Conservation (phyloP, 2,888 invertebrate genomes). For the Eledona agricola region DNA sequence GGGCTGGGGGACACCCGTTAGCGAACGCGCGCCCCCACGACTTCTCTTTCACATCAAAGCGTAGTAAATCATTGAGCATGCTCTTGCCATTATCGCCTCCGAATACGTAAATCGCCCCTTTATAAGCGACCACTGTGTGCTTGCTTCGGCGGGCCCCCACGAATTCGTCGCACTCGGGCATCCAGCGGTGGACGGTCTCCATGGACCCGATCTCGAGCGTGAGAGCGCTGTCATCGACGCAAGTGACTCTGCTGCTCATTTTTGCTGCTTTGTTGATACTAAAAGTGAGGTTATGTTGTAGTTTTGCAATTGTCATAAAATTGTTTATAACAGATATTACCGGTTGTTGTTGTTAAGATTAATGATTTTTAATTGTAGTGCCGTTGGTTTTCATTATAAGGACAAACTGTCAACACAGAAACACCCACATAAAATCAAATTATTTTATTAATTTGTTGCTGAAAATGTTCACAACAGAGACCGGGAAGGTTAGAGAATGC, state of each 20-base stretch:
- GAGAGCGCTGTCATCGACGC: constrained; percentile 70
- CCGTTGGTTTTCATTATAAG: too few species aligned
- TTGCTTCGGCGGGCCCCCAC: constrained; percentile 95
- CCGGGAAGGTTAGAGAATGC: too few species aligned
- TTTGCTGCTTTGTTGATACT: too few species aligned
- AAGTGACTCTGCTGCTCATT: constrained; percentile 50
- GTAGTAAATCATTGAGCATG: constrained; percentile 92
- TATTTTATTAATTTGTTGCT: too few species aligned
- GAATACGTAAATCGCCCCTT: constrained; percentile 95
- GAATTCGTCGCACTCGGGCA: constrained; percentile 96
- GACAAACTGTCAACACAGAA: too few species aligned
- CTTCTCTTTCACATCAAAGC: constrained; percentile 93
- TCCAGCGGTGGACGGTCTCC: constrained; percentile 94
- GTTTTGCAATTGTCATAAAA: too few species aligned
- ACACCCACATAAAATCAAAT: too few species aligned
- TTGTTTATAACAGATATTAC: too few species aligned
- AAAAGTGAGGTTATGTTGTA: constrained; percentile 35
- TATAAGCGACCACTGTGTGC: constrained; percentile 93
- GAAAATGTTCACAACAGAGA: too few species aligned
- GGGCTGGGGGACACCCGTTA: constrained; percentile 87
- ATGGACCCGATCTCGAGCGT: constrained; percentile 92
- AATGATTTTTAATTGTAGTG: too few species aligned
- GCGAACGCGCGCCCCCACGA: constrained; percentile 93
- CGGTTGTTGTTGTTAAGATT: too few species aligned
- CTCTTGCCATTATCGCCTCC: constrained; percentile 96